Base-by-base conservation (phyloP, 1,140 invertebrate species). In the Eumaeus atala region DNA sequence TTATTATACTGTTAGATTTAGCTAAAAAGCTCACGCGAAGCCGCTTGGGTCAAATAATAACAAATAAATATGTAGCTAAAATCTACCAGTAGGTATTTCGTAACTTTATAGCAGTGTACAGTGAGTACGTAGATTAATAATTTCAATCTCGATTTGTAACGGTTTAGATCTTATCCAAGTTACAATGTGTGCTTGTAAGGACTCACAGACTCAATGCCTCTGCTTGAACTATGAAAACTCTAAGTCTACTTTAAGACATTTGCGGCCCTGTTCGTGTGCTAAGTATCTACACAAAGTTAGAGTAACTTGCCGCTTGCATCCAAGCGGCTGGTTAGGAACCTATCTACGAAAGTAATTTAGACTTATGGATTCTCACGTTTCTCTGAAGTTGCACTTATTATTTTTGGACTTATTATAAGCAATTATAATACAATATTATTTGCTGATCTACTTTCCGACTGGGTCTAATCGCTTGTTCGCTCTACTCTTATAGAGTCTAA, bases 171-270 rank as follows among this genome's bases (percentile, higher is more conserved):
- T 37, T 35, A 62, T 64, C 67, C 67, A 66, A 66, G 37, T 64
- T 55, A 55, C 61, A 61, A 51, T 12, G 34, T 34, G 48, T 34
- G 48, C 48, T 49, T 33, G 48, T 34, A 56, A 69, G 54, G 59
- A 70, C 59, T 69, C 66, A 63, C 57, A 49, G n/a, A 59, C 52
- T 48, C 51, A 50, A 44, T 59, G 59, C 56, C 53, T 51, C 51
- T 63, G 63, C 64, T 69, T 67, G 60, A 12, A 49, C 18, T 57
- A 40, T 61, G 58, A 59, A 66, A 61, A 54, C 62, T 59, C 61
- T 67, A 62, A 59, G 64, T 58, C 67, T 66, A 62, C 59, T 70
- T 35, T 64, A 62, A 67, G 54, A 62, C 58, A 49, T 61, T 67
- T 59, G 12, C 10, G 28, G 48, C 11, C 48, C n/a, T n/a, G 28